A percentile compares a stretch with the other conserved stretches of the same genome.
These are phyloP conservation scores for Thunnus albacares DNA, from an alignment of 2,797 vertebrate species.

Conservation along the genomic window DNA sequence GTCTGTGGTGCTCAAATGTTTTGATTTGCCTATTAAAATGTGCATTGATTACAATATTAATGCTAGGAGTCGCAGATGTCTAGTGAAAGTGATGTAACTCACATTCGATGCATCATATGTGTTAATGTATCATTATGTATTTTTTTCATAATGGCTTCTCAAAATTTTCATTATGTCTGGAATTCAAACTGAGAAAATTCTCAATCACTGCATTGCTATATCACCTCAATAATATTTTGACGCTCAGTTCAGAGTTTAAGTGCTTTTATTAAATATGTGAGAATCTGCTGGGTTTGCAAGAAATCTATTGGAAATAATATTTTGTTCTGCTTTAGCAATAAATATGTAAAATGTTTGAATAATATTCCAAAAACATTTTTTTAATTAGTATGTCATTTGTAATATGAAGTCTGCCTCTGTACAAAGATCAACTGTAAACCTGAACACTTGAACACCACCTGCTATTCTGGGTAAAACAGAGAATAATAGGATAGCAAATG, in stretches of 20 bases:
- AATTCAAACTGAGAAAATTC: background rate
- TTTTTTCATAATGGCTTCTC: background rate
- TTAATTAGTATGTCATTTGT: background rate
- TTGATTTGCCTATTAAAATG: background rate
- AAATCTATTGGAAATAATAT: background rate
- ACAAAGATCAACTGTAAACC: background rate
- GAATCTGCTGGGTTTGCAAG: background rate
- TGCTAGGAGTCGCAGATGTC: background rate
- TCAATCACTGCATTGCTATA: too few relatives aligned
- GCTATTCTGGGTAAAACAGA: background rate
- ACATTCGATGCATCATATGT: background rate
- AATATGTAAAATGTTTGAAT: background rate
- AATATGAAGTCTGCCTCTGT: background rate
- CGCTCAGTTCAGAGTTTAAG: too few relatives aligned
- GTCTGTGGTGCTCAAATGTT: background rate
- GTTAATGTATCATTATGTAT: background rate
- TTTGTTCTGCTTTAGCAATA: background rate
- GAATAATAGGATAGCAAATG: constrained; percentile 11
- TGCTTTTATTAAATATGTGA: background rate
- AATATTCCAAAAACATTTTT: background rate
- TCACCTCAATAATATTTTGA: too few relatives aligned
- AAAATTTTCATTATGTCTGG: background rate
- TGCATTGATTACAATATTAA: background rate
- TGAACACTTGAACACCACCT: background rate
- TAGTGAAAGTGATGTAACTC: background rate